Evolutionary conservation across 2,888 invertebrate species (phyloP), one percentile per base, ranked within the genome.

Genomic region (Melitaea athalia): DNA sequence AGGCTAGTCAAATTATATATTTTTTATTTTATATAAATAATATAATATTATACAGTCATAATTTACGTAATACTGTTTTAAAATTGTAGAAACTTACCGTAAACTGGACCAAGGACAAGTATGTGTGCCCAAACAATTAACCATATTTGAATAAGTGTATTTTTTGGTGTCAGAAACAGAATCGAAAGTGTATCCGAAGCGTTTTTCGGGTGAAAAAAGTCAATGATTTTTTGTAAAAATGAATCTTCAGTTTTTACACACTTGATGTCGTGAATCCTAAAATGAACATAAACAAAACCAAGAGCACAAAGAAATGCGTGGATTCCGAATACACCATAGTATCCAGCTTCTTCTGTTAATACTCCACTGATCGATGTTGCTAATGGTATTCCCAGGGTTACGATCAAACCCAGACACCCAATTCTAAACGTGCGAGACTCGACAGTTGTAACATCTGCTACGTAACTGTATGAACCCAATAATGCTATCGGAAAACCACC

Each of bases 361-460:
- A 93, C 80, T 14, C 94, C 94, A 80, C 94, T 94, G 47, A 94
- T 81, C 24, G 92, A 83, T 8, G 88, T 87, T 11, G 93, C 94
- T 24, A 94, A 77, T 15, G 94, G 93, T 45, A 93, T 77, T 24
- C 92, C 91, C 33, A 94, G 75, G 1, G 93, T 92, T 33, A 91
- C 90, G 68, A 94, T 91, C 5, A 93, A 85, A 63, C 92, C 93
- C 14, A 94, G 90, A n/a, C 94, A 78, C 14, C 95, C 95, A 59
- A 95, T 89, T 76, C 95, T 87, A 60, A 95, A 89, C 1, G 95
- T 95, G 38, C 95, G 88, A 73, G 93, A 91, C 75, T 94, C 94
- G 31, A 93, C 67, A 0, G 94, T 88, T 52, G 95, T 94, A 10
- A 94, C 90, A 74, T 94, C 94, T 31, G 94, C 93, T 7, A 95